Evolutionary conservation across 1,140 invertebrate species (phyloP).

Genomic region (Vanessa atalanta): DNA sequence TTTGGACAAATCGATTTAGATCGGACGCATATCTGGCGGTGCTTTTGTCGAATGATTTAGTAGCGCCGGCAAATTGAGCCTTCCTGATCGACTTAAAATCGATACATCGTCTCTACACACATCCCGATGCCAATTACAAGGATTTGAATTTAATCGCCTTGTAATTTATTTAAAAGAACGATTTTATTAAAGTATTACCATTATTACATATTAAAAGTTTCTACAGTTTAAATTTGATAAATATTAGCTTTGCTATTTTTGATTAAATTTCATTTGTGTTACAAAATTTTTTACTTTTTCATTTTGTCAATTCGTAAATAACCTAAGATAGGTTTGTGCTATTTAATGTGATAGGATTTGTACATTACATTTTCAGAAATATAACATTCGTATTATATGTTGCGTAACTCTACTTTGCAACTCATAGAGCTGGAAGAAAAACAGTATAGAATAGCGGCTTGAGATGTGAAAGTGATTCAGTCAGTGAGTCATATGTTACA

Average conservation of each 20-base stretch:
- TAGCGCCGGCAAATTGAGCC: slow-evolving; percentile 68
- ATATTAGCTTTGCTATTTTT: background rate
- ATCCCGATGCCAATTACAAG: slow-evolving; percentile 57
- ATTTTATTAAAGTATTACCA: slow-evolving; percentile 18
- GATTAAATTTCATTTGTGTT: too few species aligned
- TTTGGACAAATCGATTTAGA: slow-evolving; percentile 77
- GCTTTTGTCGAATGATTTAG: slow-evolving; percentile 77
- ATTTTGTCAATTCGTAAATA: too few species aligned
- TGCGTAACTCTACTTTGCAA: background rate
- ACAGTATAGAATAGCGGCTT: slow-evolving; percentile 6
- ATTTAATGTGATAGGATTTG: too few species aligned
- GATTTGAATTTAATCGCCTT: slow-evolving; percentile 63
- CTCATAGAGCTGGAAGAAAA: slow-evolving; percentile 15
- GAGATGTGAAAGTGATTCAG: slow-evolving; percentile 53
- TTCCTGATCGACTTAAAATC: slow-evolving; percentile 49
- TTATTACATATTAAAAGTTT: background rate
- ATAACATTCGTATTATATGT: background rate
- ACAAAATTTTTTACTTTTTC: too few species aligned
- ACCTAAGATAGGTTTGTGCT: too few species aligned
- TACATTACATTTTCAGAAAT: too few species aligned
- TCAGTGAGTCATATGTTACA: slow-evolving; percentile 50
- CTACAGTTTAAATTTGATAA: background rate
- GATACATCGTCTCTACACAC: slow-evolving; percentile 51
- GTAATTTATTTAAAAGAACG: slow-evolving; percentile 40
- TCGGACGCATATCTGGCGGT: slow-evolving; percentile 66